Conservation (phyloP, 2,113 vertebrate genomes). For the Pithys albifrons region DNA sequence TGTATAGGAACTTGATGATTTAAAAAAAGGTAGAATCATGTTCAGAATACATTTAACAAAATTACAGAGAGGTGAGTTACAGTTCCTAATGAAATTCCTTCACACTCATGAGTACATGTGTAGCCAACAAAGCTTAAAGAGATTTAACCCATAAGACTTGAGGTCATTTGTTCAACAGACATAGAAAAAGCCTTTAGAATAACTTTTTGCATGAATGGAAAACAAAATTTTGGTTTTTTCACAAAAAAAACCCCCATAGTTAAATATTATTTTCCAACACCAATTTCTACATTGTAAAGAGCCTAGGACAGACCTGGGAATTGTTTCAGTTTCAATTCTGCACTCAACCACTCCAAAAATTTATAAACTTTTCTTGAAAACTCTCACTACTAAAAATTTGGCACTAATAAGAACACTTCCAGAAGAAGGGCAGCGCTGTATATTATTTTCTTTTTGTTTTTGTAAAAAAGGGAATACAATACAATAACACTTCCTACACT, state of each 20-base stretch:
- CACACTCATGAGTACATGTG: neutral
- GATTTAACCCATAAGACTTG: neutral
- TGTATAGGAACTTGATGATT: neutral
- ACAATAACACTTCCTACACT: accelerated
- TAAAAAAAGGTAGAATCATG: neutral
- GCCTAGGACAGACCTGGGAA: neutral
- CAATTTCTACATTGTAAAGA: neutral
- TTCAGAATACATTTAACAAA: neutral
- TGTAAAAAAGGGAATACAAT: neutral
- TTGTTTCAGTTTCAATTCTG: neutral
- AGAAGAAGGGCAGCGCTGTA: neutral
- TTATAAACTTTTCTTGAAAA: neutral
- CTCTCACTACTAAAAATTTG: neutral
- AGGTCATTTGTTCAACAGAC: neutral
- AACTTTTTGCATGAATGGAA: neutral
- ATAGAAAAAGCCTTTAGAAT: neutral
- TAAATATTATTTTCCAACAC: neutral
- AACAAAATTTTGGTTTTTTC: neutral
- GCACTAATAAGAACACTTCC: neutral
- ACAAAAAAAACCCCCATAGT: no score
- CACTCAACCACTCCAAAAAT: neutral
- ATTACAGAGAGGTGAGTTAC: neutral
- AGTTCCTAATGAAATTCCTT: neutral
- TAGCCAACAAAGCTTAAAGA: neutral
- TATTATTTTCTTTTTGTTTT: no score